phyloP scores from a whole-genome alignment of 2,797 vertebrate species.

The Eleutherodactylus coqui region DNA sequence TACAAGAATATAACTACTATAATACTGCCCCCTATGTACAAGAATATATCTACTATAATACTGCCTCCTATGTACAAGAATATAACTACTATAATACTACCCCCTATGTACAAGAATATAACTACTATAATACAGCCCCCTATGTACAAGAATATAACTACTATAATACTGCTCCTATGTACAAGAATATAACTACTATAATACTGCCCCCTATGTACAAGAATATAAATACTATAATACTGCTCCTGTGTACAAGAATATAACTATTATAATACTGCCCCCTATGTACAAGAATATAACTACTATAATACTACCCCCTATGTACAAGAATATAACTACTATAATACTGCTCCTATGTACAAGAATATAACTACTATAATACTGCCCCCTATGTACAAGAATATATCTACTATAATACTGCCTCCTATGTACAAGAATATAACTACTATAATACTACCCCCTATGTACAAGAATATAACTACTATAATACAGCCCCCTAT shows the following conservation, averaged over 20 bases:
- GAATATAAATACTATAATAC: no score
- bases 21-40: not conserved
- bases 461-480: no score
- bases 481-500: no score
- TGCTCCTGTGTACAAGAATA: no score
- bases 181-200: not conserved
- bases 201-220: no score
- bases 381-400: no score
- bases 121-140: not conserved
- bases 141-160: not conserved
- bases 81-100: conserved; percentile 5
- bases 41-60: not conserved
- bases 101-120: not conserved
- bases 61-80: not conserved
- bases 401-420: no score
- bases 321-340: not conserved
- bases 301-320: not conserved
- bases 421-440: not conserved
- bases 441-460: no score
- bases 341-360: not conserved
- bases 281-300: conserved; percentile 12
- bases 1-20: conserved; percentile 7
- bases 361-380: no score
- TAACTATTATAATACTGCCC: no score
- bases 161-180: not conserved